Evolutionary conservation across 2,888 invertebrate genomes (phyloP).

Genomic region (Catocala fraxini): DNA sequence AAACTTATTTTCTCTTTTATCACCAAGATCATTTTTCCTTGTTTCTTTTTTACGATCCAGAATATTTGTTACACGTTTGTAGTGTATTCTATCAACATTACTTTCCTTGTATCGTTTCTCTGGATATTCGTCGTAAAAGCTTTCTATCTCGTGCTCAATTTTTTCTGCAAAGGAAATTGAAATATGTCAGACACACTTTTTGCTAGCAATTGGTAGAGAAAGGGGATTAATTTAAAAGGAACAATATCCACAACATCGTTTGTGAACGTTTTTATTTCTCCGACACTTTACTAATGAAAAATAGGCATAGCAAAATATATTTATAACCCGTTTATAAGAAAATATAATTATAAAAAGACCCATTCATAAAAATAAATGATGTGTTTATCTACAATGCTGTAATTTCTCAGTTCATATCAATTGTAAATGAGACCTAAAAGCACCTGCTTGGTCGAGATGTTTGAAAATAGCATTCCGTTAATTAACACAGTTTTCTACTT

Average conservation of each 20-base stretch:
- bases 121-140: slow-evolving; percentile 75
- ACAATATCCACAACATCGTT: slow-evolving; percentile 29
- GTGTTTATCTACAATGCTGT: no score
- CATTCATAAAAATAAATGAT: not conserved
- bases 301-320: not conserved
- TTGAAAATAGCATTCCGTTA: no score
- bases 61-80: slow-evolving; percentile 58
- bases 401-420: no score
- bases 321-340: no score
- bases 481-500: no score
- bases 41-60: slow-evolving; percentile 52
- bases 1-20: slow-evolving; percentile 46
- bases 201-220: slow-evolving; percentile 33
- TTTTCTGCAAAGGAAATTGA: slow-evolving; percentile 71
- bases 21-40: slow-evolving; percentile 42
- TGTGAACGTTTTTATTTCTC: slow-evolving; percentile 25
- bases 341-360: not conserved
- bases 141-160: slow-evolving; percentile 74
- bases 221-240: slow-evolving; percentile 30
- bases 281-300: slow-evolving; percentile 10
- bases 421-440: no score
- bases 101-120: slow-evolving; percentile 61
- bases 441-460: no score
- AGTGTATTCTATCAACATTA: slow-evolving; percentile 60
- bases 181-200: slow-evolving; percentile 49